A percentile compares a stretch with the other conserved stretches of the same genome.
Conservation (phyloP, 2,113 vertebrate genomes). For the Bostrychus sinensis region DNA sequence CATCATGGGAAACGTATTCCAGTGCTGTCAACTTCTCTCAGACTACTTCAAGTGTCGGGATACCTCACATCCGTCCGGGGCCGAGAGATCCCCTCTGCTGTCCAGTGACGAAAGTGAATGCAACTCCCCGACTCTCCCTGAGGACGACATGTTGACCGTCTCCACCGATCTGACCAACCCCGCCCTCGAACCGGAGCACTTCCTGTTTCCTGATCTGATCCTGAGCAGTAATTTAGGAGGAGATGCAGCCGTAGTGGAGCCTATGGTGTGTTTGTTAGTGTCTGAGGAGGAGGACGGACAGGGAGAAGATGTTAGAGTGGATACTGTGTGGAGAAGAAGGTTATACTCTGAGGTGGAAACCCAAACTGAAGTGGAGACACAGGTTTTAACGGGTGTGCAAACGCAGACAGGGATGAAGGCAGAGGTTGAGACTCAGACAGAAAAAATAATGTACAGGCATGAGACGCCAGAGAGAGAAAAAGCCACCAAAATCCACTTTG, state of each 20-base stretch:
- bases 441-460: not conserved
- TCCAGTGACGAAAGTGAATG: constrained; percentile 63
- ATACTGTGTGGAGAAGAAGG: constrained; percentile 1
- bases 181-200: constrained; percentile 68
- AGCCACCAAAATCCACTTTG: not conserved
- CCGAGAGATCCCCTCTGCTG: constrained; percentile 69
- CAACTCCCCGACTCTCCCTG: constrained; percentile 36
- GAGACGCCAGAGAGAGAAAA: constrained; percentile 8
- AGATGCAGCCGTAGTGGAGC: constrained; percentile 64
- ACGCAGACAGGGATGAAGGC: constrained; percentile 44
- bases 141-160: constrained; percentile 41
- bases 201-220: constrained; percentile 78
- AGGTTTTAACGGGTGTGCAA: constrained; percentile 41
- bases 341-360: constrained; percentile 58
- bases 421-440: constrained; percentile 53
- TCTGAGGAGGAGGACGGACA: constrained; percentile 63
- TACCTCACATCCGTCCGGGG: constrained; percentile 2
- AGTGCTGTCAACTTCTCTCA: constrained; percentile 69
- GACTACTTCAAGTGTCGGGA: constrained; percentile 52
- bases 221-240: constrained; percentile 72
- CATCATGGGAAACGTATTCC: constrained; percentile 78
- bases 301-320: constrained; percentile 10
- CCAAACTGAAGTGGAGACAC: constrained; percentile 57
- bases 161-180: constrained; percentile 36
- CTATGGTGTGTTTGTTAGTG: constrained; percentile 73